Evolutionary conservation across 2,113 vertebrate genomes (phyloP).

Genomic region (Petromus typicus): DNA sequence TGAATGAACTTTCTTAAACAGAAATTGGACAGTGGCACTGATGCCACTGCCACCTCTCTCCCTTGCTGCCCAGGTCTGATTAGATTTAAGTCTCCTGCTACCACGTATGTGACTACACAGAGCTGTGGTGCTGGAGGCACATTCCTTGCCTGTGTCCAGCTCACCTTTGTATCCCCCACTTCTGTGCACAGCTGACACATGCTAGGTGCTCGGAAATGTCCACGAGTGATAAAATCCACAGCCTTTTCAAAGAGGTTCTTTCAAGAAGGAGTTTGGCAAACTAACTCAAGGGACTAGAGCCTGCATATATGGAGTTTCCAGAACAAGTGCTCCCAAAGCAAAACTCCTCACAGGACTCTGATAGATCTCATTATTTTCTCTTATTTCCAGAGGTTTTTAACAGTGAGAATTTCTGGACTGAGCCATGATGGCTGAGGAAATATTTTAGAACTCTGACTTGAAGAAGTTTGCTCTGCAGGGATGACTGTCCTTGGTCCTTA

Average conservation of each 20-base stretch:
- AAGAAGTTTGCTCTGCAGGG: not conserved
- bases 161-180: not conserved
- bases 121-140: not conserved
- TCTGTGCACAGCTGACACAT: not conserved
- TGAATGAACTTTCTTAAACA: conserved; percentile 22
- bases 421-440: not conserved
- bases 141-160: not conserved
- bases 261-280: conserved; percentile 14
- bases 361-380: not conserved
- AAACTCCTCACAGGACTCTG: not conserved
- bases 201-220: not conserved
- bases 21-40: not conserved
- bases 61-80: not conserved
- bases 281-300: not conserved
- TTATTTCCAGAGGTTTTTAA: conserved; percentile 30
- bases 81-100: not conserved
- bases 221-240: not conserved
- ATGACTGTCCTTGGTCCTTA: not conserved
- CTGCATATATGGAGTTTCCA: not conserved
- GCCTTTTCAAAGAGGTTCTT: not conserved
- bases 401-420: not conserved
- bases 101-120: not conserved
- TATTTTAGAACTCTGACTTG: conserved; percentile 4
- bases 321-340: not conserved
- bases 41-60: not conserved